A percentile compares a stretch with the other conserved stretches of the same genome.
Evolutionary conservation across 64 coral and sea anemone species (phyloP).

Genomic region (Montipora foliosa): DNA sequence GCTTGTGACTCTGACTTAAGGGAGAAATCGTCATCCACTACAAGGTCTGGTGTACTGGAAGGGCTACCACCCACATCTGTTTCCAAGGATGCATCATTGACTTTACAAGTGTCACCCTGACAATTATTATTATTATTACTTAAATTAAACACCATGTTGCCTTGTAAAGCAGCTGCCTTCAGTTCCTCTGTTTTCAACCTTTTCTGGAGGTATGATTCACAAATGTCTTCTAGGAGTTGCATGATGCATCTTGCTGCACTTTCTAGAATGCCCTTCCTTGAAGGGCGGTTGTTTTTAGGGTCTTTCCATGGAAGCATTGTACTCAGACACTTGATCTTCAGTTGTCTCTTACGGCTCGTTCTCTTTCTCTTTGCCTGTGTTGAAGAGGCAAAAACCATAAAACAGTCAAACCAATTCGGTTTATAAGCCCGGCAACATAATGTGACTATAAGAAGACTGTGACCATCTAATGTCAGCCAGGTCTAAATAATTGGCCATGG

Average conservation of each 20-base stretch:
- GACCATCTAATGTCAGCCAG: too few species aligned
- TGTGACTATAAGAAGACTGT: too few species aligned
- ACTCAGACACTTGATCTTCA: constrained; percentile 18
- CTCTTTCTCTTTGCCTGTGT: constrained; percentile 58
- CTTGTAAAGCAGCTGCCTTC: not conserved
- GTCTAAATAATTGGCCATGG: too few species aligned
- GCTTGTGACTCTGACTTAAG: not conserved
- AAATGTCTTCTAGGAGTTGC: constrained; percentile 37
- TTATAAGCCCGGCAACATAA: too few species aligned
- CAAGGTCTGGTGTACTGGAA: constrained; percentile 3
- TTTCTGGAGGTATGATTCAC: constrained; percentile 39
- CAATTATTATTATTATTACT: too few species aligned
- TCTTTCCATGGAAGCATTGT: constrained; percentile 46
- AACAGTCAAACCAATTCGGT: not conserved
- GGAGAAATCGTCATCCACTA: not conserved
- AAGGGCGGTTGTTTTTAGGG: not conserved
- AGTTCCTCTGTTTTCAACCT: constrained; percentile 24
- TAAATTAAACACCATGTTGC: not conserved
- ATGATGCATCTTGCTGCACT: constrained; percentile 51
- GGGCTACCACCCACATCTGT: not conserved
- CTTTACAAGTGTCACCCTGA: too few species aligned
- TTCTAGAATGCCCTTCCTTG: constrained; percentile 52
- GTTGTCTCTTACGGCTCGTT: constrained; percentile 31
- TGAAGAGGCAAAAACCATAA: not conserved
- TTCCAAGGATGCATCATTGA: not conserved